Evolutionary conservation across 2,797 vertebrate species (phyloP).

Genomic region (Sebastes oblongus): DNA sequence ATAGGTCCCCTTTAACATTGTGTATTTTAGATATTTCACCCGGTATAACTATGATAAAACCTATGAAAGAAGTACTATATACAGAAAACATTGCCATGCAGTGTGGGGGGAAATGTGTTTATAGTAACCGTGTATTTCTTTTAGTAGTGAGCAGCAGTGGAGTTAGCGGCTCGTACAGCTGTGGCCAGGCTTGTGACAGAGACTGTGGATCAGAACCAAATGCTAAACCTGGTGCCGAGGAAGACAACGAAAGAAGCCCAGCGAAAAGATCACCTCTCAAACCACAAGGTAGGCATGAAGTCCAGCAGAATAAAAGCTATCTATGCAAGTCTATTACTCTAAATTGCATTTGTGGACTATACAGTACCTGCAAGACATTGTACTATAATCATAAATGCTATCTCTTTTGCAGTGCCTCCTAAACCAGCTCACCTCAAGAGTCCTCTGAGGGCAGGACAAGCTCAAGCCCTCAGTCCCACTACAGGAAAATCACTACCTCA

Average conservation of each 20-base stretch:
- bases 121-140: background rate
- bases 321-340: background rate
- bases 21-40: background rate
- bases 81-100: background rate
- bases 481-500: background rate
- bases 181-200: conserved; percentile 1
- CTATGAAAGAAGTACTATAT: background rate
- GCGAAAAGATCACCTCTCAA: conserved; percentile 27
- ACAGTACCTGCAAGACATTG: background rate
- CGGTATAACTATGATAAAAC: too few relatives aligned
- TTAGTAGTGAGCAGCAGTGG: conserved; percentile 35
- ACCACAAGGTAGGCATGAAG: conserved; percentile 52
- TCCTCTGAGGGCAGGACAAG: conserved; percentile 1
- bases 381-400: background rate
- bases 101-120: background rate
- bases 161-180: conserved; percentile 44
- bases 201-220: conserved; percentile 10
- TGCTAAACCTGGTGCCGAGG: background rate
- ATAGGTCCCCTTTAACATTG: background rate
- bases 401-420: conserved; percentile 50
- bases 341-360: background rate
- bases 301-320: background rate
- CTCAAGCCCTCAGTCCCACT: conserved; percentile 18
- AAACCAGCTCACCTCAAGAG: conserved; percentile 60
- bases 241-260: background rate